phyloP scores from a whole-genome alignment of 2,888 invertebrate species.

The Callyntrura sp. region DNA sequence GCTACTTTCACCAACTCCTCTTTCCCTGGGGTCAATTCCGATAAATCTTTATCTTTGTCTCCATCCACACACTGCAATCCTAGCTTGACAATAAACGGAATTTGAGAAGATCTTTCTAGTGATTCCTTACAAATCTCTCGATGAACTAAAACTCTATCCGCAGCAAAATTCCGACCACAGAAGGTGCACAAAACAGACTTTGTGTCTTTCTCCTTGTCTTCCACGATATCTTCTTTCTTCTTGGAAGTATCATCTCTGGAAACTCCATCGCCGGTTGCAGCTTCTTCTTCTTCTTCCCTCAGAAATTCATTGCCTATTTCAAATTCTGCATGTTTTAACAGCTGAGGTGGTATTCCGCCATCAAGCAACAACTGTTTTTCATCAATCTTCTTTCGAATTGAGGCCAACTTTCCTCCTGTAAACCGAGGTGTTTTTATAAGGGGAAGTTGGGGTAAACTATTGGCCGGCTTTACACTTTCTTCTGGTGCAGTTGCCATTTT shows the following conservation, averaged over 20 bases:
- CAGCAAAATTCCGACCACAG: background rate
- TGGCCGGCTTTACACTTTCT: too few relatives aligned
- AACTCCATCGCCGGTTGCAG: background rate
- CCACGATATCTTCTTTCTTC: background rate
- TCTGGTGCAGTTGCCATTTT: too few relatives aligned
- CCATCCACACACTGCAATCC: background rate
- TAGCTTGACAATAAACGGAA: constrained; percentile 1
- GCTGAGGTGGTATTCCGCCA: constrained; percentile 3
- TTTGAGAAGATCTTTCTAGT: background rate
- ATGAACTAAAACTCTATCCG: background rate
- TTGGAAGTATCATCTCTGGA: background rate
- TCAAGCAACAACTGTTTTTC: background rate
- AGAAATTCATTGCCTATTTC: too few relatives aligned
- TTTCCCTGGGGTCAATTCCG: background rate
- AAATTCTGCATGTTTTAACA: background rate
- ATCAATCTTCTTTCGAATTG: constrained; percentile 21
- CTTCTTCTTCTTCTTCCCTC: background rate
- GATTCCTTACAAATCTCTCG: background rate
- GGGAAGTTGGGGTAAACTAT: constrained; percentile 2
- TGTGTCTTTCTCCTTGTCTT: background rate
- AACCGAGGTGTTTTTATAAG: background rate
- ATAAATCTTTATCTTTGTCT: background rate
- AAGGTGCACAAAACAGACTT: background rate
- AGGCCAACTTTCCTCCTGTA: constrained; percentile 1
- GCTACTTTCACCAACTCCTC: too few relatives aligned